These are phyloP conservation scores for Aplochiton taeniatus DNA, from an alignment of 2,797 vertebrate genomes.

Conservation along the genomic window DNA sequence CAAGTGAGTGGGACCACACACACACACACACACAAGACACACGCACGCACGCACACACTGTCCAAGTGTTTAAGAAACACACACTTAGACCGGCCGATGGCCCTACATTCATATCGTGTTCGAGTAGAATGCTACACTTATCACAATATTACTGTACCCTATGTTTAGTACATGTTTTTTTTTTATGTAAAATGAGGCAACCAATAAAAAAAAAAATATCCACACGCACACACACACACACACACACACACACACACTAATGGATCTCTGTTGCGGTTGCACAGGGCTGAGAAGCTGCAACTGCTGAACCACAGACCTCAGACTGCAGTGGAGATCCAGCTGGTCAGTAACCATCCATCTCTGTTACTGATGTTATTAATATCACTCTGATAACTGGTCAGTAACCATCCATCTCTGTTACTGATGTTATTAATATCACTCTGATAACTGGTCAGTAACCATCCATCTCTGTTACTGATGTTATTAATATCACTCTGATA, in stretches of 20 bases:
- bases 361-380: neutral
- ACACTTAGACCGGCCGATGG: neutral
- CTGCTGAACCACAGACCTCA: conserved; percentile 93
- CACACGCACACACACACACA: neutral
- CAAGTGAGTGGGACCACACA: conserved; percentile 80
- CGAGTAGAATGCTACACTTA: neutral
- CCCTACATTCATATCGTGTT: neutral
- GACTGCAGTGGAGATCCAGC: conserved; percentile 96
- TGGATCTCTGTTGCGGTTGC: conserved; percentile 23
- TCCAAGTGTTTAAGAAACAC: neutral
- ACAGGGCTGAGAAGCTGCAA: conserved; percentile 94
- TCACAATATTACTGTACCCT: too few relatives aligned
- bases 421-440: too few relatives aligned
- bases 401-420: conserved; percentile 20
- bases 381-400: conserved; percentile 74
- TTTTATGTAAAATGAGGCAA: too few relatives aligned
- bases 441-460: too few relatives aligned
- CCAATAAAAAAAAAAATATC: neutral
- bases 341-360: conserved; percentile 82
- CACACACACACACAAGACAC: neutral
- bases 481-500: too few relatives aligned
- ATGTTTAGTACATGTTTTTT: too few relatives aligned
- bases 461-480: too few relatives aligned
- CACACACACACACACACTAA: neutral
- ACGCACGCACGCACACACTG: neutral